Base-by-base conservation (phyloP, 2,797 vertebrate genomes). In the Artibeus lituratus region DNA sequence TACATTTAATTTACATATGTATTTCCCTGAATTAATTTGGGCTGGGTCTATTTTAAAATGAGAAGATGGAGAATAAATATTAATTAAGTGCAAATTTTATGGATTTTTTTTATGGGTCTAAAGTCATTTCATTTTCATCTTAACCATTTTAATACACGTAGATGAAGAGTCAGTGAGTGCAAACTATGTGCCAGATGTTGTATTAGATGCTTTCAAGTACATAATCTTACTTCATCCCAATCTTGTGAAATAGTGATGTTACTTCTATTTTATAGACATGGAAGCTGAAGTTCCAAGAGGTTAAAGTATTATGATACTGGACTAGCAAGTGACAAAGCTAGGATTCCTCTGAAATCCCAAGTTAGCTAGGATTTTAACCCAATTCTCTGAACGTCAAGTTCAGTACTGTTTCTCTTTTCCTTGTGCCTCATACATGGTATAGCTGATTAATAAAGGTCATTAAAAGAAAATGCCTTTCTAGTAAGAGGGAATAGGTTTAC, bases 21-120 rank as follows among this genome's bases (percentile, higher is more conserved):
- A 59, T 92, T 95, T 93, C 81, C 80, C 44, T 95, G 19, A 87
- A 77, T 94, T 85, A 95, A 67, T 93, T 77, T 96, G 29, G 37
- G 51, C 49, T 89, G 55, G 49, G 65, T 3, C 26, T 95, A 87
- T 86, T 95, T 97, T 93, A 59, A 94, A 96, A 95, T 12, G 95
- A 86, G 35, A 85, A 91, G 59, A 53, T 69, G 9, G 24, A 44
- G 7, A 90, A 81, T 86, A 92, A 97, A 90, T 96, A 87, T 22
- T 78, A 78, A 89, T 95, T 96, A 65, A 84, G 19, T 89, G 59
- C 47, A 95, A 11, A 12, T 49, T 84, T 84, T 84, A 67, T 49
- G 81, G 11, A 1, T 65, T 49, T 65, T 65, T 90, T 62, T 70
- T 87, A 44, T 55, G 42, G 53, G 24, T 94, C 42, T 93, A 93